A percentile compares a stretch with the other conserved stretches of the same genome.
These are phyloP conservation scores for Alexandromys fortis DNA, from an alignment of 2,113 vertebrate species.

Conservation along the genomic window DNA sequence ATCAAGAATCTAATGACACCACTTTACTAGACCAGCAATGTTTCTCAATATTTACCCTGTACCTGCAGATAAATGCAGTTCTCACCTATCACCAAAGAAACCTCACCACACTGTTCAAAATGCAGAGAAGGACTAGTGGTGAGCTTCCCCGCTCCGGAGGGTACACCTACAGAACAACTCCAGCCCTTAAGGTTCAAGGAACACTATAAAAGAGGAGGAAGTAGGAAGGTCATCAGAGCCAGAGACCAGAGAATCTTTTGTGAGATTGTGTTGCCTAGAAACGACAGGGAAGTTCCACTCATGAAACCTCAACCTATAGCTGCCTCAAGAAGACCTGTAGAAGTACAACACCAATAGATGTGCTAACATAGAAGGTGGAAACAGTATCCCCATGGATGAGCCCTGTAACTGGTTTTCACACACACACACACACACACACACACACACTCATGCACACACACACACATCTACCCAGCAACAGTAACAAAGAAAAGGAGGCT, in stretches of 20 bases:
- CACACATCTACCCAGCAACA: background rate
- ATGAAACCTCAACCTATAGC: background rate
- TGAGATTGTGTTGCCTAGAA: background rate
- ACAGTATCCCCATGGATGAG: background rate
- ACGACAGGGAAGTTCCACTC: background rate
- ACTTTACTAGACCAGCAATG: background rate
- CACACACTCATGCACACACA: no score
- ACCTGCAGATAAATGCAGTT: background rate
- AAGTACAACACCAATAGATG: background rate
- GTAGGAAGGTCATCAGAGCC: background rate
- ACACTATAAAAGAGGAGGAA: background rate
- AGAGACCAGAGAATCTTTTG: background rate
- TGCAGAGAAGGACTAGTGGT: background rate
- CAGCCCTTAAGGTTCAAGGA: background rate
- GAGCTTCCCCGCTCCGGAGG: background rate
- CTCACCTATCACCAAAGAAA: background rate
- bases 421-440: no score
- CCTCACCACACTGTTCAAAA: background rate
- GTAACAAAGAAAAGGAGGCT: background rate
- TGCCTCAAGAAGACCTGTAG: background rate
- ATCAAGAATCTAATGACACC: background rate
- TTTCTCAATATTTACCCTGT: background rate
- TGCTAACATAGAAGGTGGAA: background rate
- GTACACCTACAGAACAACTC: background rate
- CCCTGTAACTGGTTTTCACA: background rate